Conservation (phyloP, 37 sponge, comb jelly and placozoan genomes). For the Cliona cf. orientalis region DNA sequence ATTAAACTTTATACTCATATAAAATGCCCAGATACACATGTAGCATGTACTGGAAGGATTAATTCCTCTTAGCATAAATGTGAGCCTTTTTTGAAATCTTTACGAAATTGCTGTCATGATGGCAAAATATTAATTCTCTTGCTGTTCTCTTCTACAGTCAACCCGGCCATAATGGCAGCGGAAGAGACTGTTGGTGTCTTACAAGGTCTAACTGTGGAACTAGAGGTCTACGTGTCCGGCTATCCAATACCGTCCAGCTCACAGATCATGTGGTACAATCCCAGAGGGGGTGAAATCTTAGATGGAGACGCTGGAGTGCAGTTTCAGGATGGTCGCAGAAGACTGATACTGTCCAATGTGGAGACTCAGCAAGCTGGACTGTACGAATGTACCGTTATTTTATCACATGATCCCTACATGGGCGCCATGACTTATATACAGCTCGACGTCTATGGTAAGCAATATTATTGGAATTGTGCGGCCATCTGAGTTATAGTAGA, state of each 20-base stretch:
- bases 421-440: not conserved
- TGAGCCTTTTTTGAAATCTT: no score
- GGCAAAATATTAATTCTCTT: constrained; percentile 5
- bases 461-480: not conserved
- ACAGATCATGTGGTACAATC: constrained; percentile 12
- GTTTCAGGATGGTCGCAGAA: not conserved
- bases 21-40: not conserved
- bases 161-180: not conserved
- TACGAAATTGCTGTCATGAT: no score
- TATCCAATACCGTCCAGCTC: not conserved
- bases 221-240: not conserved
- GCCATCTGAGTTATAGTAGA: not conserved
- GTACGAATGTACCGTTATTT: not conserved
- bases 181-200: not conserved
- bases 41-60: no score
- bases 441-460: constrained; percentile 18
- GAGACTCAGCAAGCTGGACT: constrained; percentile 6
- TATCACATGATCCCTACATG: not conserved
- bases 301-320: not conserved
- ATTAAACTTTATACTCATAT: not conserved
- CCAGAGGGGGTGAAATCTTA: not conserved
- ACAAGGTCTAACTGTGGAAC: not conserved
- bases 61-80: no score
- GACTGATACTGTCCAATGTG: constrained; percentile 13
- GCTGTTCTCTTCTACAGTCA: not conserved